phyloP scores from a whole-genome alignment of 2,797 vertebrate species.

The Pseudocheirus occidentalis region DNA sequence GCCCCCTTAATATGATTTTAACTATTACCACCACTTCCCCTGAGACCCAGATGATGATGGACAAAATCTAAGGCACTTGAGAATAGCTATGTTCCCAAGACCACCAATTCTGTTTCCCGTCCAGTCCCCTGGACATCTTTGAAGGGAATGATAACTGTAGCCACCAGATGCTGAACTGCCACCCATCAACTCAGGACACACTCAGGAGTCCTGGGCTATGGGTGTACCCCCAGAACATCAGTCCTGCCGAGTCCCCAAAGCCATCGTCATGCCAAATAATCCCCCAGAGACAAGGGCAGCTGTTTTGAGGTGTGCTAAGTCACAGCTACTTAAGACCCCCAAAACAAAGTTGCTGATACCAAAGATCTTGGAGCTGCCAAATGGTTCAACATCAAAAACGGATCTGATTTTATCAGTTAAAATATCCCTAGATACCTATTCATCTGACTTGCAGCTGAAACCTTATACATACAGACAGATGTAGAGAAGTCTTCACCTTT shows the following conservation, averaged over 20 bases:
- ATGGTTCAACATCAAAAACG: neutral
- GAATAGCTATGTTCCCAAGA: neutral
- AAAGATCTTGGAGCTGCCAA: neutral
- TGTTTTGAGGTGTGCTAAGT: neutral
- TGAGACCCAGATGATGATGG: neutral
- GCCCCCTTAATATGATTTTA: neutral
- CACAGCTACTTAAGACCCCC: neutral
- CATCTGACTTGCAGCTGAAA: neutral
- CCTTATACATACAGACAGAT: no score
- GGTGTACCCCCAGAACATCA: neutral
- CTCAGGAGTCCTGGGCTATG: neutral
- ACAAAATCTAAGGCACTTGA: neutral
- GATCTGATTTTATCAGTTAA: neutral
- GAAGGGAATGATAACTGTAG: neutral
- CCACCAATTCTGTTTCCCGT: neutral
- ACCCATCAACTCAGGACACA: neutral
- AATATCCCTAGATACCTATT: neutral
- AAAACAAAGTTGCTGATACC: neutral
- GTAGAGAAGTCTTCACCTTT: no score
- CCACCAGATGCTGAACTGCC: neutral
- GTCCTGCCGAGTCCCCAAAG: neutral
- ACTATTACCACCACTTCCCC: neutral
- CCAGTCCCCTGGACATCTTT: neutral
- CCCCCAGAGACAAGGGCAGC: neutral
- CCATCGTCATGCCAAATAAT: neutral